These are phyloP conservation scores for Geophilus truncorum DNA, from an alignment of 2,888 invertebrate species.

Conservation along the genomic window DNA sequence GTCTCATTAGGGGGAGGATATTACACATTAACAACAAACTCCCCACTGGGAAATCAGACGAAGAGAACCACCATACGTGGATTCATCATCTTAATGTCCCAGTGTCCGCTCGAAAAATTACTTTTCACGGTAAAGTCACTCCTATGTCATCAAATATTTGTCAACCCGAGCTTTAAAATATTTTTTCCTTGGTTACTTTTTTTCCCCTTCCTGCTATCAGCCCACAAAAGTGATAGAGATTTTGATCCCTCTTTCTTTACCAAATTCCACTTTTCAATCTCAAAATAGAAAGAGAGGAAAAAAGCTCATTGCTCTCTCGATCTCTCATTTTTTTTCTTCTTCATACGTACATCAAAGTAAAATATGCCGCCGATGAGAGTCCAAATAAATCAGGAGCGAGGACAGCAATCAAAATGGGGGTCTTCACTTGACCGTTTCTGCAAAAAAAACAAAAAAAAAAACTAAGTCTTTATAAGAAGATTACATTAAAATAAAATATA, in stretches of 20 bases:
- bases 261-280: conserved; percentile 5
- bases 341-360: neutral
- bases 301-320: neutral
- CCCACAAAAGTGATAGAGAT: neutral
- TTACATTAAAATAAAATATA: neutral
- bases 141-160: neutral
- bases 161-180: neutral
- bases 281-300: neutral
- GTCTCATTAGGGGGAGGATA: neutral
- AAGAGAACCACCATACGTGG: neutral
- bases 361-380: neutral
- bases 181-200: neutral
- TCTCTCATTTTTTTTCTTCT: neutral
- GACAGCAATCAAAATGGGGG: too few species aligned
- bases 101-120: neutral
- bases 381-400: neutral
- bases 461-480: neutral
- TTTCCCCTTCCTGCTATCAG: neutral
- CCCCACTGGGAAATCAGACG: neutral
- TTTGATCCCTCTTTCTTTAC: neutral
- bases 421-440: neutral
- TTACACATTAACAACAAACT: conserved; percentile 3
- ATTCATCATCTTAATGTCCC: conserved; percentile 3
- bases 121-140: too few species aligned
- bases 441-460: neutral